phyloP scores from a whole-genome alignment of 2,888 invertebrate species.

The Dorcus hopei region DNA sequence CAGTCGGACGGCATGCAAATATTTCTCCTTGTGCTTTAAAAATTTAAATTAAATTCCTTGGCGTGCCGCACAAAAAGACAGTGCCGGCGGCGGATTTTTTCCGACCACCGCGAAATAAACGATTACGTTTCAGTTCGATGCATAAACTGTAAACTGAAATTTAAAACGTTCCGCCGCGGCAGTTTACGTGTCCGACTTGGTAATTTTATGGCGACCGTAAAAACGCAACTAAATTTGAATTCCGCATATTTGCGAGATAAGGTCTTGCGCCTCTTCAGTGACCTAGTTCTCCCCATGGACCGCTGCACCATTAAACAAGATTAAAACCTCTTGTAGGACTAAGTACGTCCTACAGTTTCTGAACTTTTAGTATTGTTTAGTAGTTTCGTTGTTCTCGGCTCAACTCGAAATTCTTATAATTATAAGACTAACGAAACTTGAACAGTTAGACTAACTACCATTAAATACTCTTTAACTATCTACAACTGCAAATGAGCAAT shows the following conservation, averaged over 20 bases:
- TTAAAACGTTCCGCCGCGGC: neutral
- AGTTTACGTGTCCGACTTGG: slow-evolving; percentile 1
- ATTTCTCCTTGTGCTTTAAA: too few species aligned
- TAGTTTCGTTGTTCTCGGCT: slow-evolving; percentile 12
- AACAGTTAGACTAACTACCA: too few species aligned
- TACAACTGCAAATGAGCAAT: too few species aligned
- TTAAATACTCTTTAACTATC: too few species aligned
- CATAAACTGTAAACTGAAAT: neutral
- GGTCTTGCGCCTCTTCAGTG: slow-evolving; percentile 6
- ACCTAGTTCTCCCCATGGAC: slow-evolving; percentile 13
- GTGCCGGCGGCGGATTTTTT: too few species aligned
- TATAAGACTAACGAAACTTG: too few species aligned
- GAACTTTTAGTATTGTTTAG: slow-evolving; percentile 24
- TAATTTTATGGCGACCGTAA: slow-evolving; percentile 1
- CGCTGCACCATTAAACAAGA: slow-evolving; percentile 38
- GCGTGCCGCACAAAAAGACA: too few species aligned
- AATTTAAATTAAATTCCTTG: too few species aligned
- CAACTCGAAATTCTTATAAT: too few species aligned
- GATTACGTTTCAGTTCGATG: neutral
- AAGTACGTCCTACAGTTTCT: slow-evolving; percentile 30
- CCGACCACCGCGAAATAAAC: too few species aligned
- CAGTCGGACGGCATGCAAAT: too few species aligned
- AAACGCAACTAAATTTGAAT: slow-evolving; percentile 14
- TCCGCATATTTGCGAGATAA: slow-evolving; percentile 15
- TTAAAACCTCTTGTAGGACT: slow-evolving; percentile 36